phyloP scores from a whole-genome alignment of 92 coral and sea anemone species.

The Epizoanthus rinbou region DNA sequence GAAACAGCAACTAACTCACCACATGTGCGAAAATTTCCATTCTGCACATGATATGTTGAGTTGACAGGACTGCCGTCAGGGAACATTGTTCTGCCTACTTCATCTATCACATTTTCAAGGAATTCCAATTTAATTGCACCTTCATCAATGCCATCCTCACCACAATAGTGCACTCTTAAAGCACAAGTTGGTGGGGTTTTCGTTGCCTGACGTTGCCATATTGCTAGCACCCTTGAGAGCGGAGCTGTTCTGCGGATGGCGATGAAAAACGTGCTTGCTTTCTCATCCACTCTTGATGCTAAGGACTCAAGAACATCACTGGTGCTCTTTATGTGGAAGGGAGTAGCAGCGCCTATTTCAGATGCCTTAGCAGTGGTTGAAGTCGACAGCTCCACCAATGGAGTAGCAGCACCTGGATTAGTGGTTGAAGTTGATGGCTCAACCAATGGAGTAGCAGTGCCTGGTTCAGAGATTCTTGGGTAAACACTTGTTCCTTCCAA shows the following conservation, averaged over 20 bases:
- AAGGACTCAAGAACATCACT: slow-evolving; percentile 36
- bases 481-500: too few species aligned
- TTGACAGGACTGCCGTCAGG: slow-evolving; percentile 47
- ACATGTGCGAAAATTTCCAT: slow-evolving; percentile 52
- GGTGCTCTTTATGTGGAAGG: slow-evolving; percentile 21
- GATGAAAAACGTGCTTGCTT: slow-evolving; percentile 27
- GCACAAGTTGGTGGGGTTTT: slow-evolving; percentile 41
- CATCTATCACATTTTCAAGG: slow-evolving; percentile 41
- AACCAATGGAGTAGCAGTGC: too few species aligned
- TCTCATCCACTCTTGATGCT: slow-evolving; percentile 48
- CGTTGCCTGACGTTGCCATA: slow-evolving; percentile 51
- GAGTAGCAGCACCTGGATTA: too few species aligned
- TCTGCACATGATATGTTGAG: slow-evolving; percentile 52
- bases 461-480: too few species aligned
- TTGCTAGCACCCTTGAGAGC: slow-evolving; percentile 35
- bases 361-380: too few species aligned
- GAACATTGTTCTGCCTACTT: slow-evolving; percentile 47
- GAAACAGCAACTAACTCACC: slow-evolving; percentile 54
- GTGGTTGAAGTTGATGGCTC: too few species aligned
- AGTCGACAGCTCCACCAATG: too few species aligned
- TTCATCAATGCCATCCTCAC: slow-evolving; percentile 46
- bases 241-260: slow-evolving; percentile 50
- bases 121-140: slow-evolving; percentile 53
- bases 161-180: slow-evolving; percentile 41
- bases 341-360: slow-evolving; percentile 4